These are phyloP conservation scores for Pipistrellus pygmaeus DNA, from an alignment of 2,797 vertebrate genomes.

Conservation along the genomic window DNA sequence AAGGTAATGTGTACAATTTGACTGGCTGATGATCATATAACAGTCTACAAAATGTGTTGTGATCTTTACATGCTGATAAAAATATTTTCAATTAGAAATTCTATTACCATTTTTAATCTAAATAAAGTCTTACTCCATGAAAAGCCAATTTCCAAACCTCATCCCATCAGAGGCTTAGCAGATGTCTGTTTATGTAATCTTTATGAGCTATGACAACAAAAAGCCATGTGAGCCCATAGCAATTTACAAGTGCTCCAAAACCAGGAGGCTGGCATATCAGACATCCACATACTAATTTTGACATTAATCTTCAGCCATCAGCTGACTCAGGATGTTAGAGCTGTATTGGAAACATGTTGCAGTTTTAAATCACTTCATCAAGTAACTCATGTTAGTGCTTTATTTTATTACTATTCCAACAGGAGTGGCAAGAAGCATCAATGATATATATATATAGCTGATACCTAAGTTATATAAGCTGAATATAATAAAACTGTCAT, in stretches of 20 bases:
- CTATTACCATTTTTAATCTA: background rate
- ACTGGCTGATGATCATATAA: background rate
- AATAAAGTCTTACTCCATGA: constrained; percentile 38
- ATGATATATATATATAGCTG: background rate
- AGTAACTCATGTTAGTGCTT: background rate
- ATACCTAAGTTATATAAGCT: background rate
- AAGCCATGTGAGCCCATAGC: constrained; percentile 62
- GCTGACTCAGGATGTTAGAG: constrained; percentile 72
- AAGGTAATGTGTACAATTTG: background rate
- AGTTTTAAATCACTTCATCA: constrained; percentile 82
- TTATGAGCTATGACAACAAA: constrained; percentile 59
- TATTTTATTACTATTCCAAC: constrained; percentile 33
- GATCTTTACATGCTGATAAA: constrained; percentile 39
- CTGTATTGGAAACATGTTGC: constrained; percentile 60
- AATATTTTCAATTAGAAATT: constrained; percentile 61
- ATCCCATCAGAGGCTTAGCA: constrained; percentile 18
- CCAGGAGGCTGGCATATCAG: constrained; percentile 78
- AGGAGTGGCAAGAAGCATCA: background rate
- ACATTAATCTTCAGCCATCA: constrained; percentile 81
- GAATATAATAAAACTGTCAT: background rate
- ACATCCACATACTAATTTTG: constrained; percentile 78
- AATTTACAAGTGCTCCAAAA: constrained; percentile 75
- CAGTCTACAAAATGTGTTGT: background rate
- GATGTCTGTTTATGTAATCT: constrained; percentile 69
- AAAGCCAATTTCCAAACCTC: background rate